Conservation (phyloP, 1,140 invertebrate species). For the Danaus melanippus region DNA sequence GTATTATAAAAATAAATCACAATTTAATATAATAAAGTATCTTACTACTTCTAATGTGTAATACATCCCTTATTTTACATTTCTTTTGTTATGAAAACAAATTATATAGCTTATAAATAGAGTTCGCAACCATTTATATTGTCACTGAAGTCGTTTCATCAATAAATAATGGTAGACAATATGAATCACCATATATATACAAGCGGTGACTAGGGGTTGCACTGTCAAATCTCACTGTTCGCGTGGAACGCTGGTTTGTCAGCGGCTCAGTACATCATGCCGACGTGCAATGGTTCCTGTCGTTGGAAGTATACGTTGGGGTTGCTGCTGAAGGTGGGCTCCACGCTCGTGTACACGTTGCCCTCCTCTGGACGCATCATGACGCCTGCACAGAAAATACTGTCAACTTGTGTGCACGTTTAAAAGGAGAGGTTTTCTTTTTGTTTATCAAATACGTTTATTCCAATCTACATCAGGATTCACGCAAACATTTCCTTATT, state of each 20-base stretch:
- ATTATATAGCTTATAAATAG: too few species aligned
- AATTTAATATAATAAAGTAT: constrained; percentile 9
- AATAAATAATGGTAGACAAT: too few species aligned
- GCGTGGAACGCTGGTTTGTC: constrained; percentile 61
- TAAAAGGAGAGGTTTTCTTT: too few species aligned
- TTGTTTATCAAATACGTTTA: too few species aligned
- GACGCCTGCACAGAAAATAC: constrained; percentile 71
- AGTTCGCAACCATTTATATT: too few species aligned
- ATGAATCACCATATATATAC: neutral
- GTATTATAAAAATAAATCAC: constrained; percentile 48
- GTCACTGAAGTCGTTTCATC: too few species aligned
- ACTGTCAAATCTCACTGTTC: constrained; percentile 67
- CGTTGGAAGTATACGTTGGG: constrained; percentile 89
- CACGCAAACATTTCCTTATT: too few species aligned
- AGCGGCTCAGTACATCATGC: constrained; percentile 84
- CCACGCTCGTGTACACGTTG: constrained; percentile 85
- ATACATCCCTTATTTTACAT: too few species aligned
- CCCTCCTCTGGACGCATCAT: constrained; percentile 84
- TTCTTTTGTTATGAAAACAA: too few species aligned
- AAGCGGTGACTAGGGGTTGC: constrained; percentile 30
- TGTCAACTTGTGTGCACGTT: constrained; percentile 17
- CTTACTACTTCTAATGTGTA: too few species aligned
- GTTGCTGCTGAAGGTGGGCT: constrained; percentile 87
- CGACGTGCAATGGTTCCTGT: constrained; percentile 81
- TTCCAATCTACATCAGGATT: too few species aligned